phyloP scores from a whole-genome alignment of 2,888 invertebrate species.

The Octonoba sinensis region DNA sequence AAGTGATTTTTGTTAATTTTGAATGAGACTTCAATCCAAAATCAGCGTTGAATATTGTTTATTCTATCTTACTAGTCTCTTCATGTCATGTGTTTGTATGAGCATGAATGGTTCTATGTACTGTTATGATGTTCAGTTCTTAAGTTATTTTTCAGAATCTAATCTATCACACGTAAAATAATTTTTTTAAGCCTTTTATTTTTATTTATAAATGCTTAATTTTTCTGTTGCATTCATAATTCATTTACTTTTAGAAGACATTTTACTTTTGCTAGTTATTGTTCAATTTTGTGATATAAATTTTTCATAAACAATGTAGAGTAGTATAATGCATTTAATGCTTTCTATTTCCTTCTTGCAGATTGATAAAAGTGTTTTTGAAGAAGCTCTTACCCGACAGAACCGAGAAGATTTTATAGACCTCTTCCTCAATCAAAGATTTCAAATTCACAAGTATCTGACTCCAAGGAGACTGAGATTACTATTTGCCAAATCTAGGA shows the following conservation, averaged over 20 bases:
- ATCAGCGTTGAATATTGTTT: too few species aligned
- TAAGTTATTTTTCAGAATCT: neutral
- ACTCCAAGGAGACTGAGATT: constrained; percentile 61
- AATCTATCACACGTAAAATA: too few species aligned
- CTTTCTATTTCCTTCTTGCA: constrained; percentile 7
- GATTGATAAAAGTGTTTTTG: constrained; percentile 66
- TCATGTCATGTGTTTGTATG: too few species aligned
- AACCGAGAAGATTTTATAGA: constrained; percentile 70
- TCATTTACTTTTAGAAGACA: too few species aligned
- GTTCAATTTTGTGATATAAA: neutral
- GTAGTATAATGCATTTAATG: neutral
- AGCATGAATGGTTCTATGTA: neutral
- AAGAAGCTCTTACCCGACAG: constrained; percentile 69
- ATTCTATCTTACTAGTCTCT: too few species aligned
- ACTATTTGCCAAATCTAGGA: constrained; percentile 69
- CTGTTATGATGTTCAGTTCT: neutral
- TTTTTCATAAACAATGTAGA: neutral
- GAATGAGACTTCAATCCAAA: too few species aligned
- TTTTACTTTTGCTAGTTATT: too few species aligned
- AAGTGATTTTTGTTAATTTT: too few species aligned
- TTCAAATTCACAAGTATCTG: constrained; percentile 70
- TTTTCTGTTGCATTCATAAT: too few species aligned
- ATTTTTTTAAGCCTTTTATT: too few species aligned
- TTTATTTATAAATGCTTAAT: too few species aligned
- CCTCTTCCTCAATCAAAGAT: constrained; percentile 70